Evolutionary conservation across 2,113 vertebrate species (phyloP), one percentile per base, ranked within the genome.

Genomic region (Cheilinus undulatus): DNA sequence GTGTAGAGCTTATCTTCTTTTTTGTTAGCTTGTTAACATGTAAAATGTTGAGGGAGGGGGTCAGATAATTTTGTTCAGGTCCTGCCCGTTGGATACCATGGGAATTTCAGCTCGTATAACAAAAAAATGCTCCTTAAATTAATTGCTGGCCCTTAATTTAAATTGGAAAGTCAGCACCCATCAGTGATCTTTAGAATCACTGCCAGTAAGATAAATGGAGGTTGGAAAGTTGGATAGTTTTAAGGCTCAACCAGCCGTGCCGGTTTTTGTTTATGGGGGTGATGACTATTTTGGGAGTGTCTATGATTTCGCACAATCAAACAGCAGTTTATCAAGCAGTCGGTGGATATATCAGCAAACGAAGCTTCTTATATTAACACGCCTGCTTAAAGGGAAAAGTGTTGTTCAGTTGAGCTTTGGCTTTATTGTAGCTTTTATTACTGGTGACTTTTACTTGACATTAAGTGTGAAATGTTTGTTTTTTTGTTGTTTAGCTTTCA

Each of bases 401-500:
- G 14, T 14, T 40, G 14, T 42, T 15, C 19, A 19, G 7, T 6
- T 15, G 13, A 40, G 38, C 38, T 42, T 42, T 42, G 15, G 40
- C 19, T 42, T 60, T 46, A 17, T 36, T 8, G 12, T 19, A n/a
- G 43, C 15, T 57, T 3, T 34, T 42, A 32, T 2, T 74, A 30
- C 48, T 14, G 43, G 14, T 42, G 40, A 42, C 40, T 3, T 42
- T 42, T 42, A 42, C 40, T 42, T 42, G 40, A 42, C 14, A 19
- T 15, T 40, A 13, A 40, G 38, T 36, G 34, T 40, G 12, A 40
- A 40, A 11, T 40, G 38, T 14, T 34, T 10, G 32, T 34, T 34
- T 42, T 36, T 78, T 43, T 32, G 14, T 56, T 11, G 14, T 79
- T 48, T 32, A 64, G 66, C 67, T 66, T 38, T 80, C 26, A 50